Percentiles rank a stretch among this genome's conserved stretches.
phyloP scores from a whole-genome alignment of 2,797 vertebrate species.

The Myotis pilosus region DNA sequence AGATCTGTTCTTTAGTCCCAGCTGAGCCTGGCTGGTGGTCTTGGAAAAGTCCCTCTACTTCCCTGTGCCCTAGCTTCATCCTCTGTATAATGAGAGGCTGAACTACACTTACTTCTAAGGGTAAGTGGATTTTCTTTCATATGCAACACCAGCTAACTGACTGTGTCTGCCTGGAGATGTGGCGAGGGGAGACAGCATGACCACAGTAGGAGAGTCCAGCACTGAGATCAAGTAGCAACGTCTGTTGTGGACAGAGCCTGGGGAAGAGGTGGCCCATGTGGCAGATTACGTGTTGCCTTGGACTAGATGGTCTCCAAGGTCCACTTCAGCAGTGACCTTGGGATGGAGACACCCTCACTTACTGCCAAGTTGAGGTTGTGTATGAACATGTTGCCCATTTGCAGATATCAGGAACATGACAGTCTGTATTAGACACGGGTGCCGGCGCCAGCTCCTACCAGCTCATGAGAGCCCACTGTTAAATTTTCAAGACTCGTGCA shows the following conservation, averaged over 20 bases:
- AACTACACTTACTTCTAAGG: not conserved
- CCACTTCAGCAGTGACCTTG: not conserved
- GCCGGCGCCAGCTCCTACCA: not conserved
- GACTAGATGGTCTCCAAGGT: not conserved
- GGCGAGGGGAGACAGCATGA: not conserved
- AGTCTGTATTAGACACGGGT: fast-evolving
- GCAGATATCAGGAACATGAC: not conserved
- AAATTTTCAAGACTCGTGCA: not conserved
- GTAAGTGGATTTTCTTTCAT: not conserved
- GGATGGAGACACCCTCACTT: not conserved
- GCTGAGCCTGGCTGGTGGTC: not conserved
- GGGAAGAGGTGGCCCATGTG: not conserved
- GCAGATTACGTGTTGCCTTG: not conserved
- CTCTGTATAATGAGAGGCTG: not conserved
- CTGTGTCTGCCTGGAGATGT: not conserved
- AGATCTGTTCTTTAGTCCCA: not conserved
- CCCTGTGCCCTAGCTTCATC: not conserved
- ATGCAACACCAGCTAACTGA: not conserved
- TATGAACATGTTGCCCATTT: not conserved
- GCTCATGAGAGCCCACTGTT: not conserved
- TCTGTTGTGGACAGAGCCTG: not conserved
- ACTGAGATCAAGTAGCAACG: not conserved
- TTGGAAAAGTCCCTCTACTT: not conserved
- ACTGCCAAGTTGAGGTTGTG: not conserved
- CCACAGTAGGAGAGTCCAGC: not conserved